A percentile compares a stretch with the other conserved stretches of the same genome.
phyloP scores from a whole-genome alignment of 2,797 vertebrate species.

The Enteromius trimaculatus region DNA sequence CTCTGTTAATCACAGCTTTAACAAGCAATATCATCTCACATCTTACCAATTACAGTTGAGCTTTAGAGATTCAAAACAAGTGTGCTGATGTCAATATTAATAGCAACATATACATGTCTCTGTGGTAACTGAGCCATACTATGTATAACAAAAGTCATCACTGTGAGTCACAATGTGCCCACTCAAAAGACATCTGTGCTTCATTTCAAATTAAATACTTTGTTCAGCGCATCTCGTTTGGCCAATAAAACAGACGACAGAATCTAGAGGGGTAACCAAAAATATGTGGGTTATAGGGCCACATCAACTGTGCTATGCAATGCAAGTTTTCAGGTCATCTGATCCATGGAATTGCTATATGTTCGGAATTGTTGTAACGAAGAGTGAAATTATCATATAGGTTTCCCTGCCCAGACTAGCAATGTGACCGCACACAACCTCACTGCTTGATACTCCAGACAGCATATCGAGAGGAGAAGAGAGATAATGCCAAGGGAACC shows the following conservation, averaged over 20 bases:
- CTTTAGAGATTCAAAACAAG: background rate
- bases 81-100: constrained; percentile 4
- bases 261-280: background rate
- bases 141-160: constrained; percentile 16
- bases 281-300: background rate
- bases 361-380: background rate
- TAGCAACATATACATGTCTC: constrained; percentile 16
- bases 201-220: background rate
- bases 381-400: background rate
- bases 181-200: background rate
- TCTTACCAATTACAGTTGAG: constrained; percentile 18
- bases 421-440: background rate
- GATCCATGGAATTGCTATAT: background rate
- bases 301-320: background rate
- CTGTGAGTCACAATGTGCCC: constrained; percentile 21
- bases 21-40: constrained; percentile 15
- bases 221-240: background rate
- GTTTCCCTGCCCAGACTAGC: background rate
- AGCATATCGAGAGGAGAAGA: background rate
- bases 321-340: background rate
- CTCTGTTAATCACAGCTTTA: constrained; percentile 26
- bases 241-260: background rate
- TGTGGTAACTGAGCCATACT: constrained; percentile 31
- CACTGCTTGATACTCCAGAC: background rate
- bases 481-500: background rate